phyloP scores from a whole-genome alignment of 2,113 vertebrate species.

The Symphodus melops region DNA sequence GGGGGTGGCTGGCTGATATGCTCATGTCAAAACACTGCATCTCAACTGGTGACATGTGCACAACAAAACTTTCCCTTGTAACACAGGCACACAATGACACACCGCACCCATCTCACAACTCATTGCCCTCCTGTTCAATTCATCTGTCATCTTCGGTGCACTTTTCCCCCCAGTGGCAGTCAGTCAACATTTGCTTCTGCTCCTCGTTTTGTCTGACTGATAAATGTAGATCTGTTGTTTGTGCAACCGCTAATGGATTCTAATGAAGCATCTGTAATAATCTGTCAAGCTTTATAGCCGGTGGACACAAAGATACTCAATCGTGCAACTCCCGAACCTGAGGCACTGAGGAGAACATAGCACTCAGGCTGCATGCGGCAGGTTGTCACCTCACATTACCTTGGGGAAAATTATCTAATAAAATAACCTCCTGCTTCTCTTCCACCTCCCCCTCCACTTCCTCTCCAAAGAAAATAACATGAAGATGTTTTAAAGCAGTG shows the following conservation, averaged over 20 bases:
- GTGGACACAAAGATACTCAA: slow-evolving; percentile 20
- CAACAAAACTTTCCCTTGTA: slow-evolving; percentile 20
- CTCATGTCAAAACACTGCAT: slow-evolving; percentile 26
- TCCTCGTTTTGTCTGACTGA: slow-evolving; percentile 20
- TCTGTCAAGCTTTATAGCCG: slow-evolving; percentile 27
- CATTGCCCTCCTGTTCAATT: slow-evolving; percentile 18
- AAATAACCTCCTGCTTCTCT: slow-evolving; percentile 23
- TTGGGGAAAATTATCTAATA: slow-evolving; percentile 40
- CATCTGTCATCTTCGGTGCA: slow-evolving; percentile 19
- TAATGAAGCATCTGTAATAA: slow-evolving; percentile 42
- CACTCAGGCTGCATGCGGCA: slow-evolving; percentile 12
- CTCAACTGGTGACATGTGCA: slow-evolving; percentile 6
- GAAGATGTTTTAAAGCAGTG: slow-evolving; percentile 25
- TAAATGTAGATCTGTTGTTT: slow-evolving; percentile 1
- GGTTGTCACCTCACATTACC: slow-evolving; percentile 60
- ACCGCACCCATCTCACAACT: slow-evolving; percentile 23
- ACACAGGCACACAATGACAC: slow-evolving; percentile 8
- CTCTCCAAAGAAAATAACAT: slow-evolving; percentile 19
- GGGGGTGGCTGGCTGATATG: slow-evolving; percentile 3
- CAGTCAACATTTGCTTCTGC: not conserved
- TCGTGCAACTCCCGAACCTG: slow-evolving; percentile 8
- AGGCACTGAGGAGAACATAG: slow-evolving; percentile 20
- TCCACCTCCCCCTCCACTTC: slow-evolving; percentile 9
- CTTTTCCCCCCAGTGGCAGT: slow-evolving; percentile 2
- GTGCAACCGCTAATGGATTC: slow-evolving; percentile 36